Evolutionary conservation across 2,888 invertebrate genomes (phyloP), one percentile per base, ranked within the genome.

Genomic region (Junonia oenone): DNA sequence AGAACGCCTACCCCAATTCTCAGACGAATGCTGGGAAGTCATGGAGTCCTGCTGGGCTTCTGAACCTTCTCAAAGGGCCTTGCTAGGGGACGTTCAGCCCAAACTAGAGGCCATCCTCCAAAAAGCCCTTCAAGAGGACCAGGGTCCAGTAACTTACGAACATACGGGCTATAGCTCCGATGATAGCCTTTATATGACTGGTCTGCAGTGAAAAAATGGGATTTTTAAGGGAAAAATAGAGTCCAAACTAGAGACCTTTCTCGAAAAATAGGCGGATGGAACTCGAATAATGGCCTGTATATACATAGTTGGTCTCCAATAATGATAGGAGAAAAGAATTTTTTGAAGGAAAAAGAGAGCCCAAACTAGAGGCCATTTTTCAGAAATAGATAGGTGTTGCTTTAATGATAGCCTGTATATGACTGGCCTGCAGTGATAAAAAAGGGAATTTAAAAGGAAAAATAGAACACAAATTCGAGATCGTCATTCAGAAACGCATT

Each of bases 21-120:
- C 94, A 45, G 93, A 94, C 56, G 93, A 94, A 19, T 96, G 96
- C 73, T 97, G 97, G 97, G 88, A 91, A 45, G 83, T 97, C 33
- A 97, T 97, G 97, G 91, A 94, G 73, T 92, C 93, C 33, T 97
- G 97, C 73, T 97, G 97, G 97, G 92, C 93, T 27, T 93, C 94
- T 0, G 95, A 96, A 61, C 94, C 96, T 0, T 75, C 90, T 0
- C 90, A 92, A 59, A 85, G 97, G 11, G 96, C 97, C 0, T 84
- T 95, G n/a, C 88, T 96, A 0, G 97, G 97, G 1, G 93, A 95
- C 65, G 93, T 97, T 0, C 94, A 95, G 68, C 93, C 93, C 0
- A 90, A 92, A 22, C 87, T 97, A 1, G 92, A 93, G 68, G 78
- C 80, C 6, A 93, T 94, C 33, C 69, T 83, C 5, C 63, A 68